Conservation (phyloP, 2,888 invertebrate genomes). For the Pollenia amentaria region DNA sequence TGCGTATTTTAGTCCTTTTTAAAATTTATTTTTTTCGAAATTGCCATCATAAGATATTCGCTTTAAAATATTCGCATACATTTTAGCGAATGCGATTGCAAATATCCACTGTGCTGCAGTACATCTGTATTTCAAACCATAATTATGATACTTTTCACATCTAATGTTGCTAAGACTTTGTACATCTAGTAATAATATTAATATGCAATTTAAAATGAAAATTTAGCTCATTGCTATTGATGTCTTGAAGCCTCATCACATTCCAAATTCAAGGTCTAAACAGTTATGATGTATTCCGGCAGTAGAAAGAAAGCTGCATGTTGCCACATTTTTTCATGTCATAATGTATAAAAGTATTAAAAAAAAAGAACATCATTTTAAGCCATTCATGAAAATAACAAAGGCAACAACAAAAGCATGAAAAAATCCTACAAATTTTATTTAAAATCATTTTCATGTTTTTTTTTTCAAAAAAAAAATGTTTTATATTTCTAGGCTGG, state of each 20-base stretch:
- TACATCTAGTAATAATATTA: no score
- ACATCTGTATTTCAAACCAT: no score
- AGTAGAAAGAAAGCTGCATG: background rate
- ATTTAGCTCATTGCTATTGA: slow-evolving; percentile 10
- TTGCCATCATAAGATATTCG: no score
- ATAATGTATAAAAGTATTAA: background rate
- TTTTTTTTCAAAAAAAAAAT: background rate
- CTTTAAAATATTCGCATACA: no score
- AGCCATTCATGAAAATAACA: background rate
- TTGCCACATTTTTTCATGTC: background rate
- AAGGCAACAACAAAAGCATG: background rate
- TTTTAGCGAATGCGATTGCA: no score
- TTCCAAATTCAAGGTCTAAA: slow-evolving; percentile 14
- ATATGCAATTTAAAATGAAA: background rate
- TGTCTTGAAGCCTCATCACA: background rate
- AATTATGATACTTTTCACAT: no score
- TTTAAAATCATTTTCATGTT: slow-evolving; percentile 61
- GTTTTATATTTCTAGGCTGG: slow-evolving; percentile 13
- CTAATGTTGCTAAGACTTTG: no score
- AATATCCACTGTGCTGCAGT: no score
- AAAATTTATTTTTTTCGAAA: no score
- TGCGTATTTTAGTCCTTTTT: no score
- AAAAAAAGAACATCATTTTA: background rate
- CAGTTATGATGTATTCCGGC: background rate
- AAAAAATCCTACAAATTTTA: slow-evolving; percentile 20